A percentile compares a stretch with the other conserved stretches of the same genome.
Conservation (phyloP, 2,113 vertebrate genomes). For the Urocitellus parryii region DNA sequence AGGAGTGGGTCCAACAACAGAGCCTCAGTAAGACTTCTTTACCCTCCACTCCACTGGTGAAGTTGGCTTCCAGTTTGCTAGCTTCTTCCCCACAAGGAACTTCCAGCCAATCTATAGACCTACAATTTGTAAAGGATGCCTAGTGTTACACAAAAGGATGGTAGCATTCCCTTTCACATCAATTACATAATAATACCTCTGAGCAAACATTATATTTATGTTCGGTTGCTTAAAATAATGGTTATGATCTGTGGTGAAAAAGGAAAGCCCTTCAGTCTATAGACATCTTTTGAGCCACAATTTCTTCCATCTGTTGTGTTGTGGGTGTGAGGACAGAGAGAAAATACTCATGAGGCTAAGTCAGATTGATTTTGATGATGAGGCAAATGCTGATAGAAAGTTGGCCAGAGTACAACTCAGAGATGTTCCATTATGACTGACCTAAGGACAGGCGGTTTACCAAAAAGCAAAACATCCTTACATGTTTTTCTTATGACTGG, state of each 20-base stretch:
- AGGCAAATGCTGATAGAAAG: slow-evolving; percentile 24
- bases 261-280: not conserved
- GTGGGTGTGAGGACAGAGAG: not conserved
- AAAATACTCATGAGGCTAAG: not conserved
- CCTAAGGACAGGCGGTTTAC: not conserved
- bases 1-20: not conserved
- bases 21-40: not conserved
- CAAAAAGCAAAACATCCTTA: not conserved
- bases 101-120: not conserved
- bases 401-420: not conserved
- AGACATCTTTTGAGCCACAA: not conserved
- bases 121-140: not conserved
- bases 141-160: not conserved
- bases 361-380: slow-evolving; percentile 21
- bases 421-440: not conserved
- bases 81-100: not conserved
- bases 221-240: slow-evolving; percentile 60
- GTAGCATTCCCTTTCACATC: not conserved
- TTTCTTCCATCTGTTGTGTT: slow-evolving; percentile 26
- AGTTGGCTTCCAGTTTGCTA: not conserved
- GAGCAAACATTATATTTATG: slow-evolving; percentile 52
- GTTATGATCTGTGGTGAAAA: not conserved
- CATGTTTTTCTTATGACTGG: not conserved
- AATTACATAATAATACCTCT: slow-evolving; percentile 31
- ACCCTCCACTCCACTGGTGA: not conserved